Evolutionary conservation across 2,797 vertebrate genomes (phyloP).

Genomic region (Podarcis siculus): DNA sequence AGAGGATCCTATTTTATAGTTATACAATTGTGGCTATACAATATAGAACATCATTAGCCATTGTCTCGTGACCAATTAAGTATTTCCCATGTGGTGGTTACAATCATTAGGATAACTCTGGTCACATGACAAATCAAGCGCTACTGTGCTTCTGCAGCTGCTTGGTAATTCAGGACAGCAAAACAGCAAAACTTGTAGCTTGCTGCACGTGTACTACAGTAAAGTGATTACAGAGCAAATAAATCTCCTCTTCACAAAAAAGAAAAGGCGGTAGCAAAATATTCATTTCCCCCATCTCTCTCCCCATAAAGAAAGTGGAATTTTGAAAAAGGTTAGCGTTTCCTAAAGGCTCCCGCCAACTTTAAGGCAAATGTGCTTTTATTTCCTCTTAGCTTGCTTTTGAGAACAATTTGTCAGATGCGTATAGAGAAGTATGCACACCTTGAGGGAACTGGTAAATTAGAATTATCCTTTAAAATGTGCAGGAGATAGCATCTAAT

Average conservation of each 20-base stretch:
- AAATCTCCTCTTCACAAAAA: accelerated
- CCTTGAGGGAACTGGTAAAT: background rate
- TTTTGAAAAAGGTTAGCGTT: constrained; percentile 29
- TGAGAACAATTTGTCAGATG: background rate
- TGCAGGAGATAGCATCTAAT: background rate
- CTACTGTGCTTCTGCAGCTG: background rate
- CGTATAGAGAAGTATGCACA: background rate
- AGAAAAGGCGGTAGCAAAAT: too few species aligned
- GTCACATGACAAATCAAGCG: background rate
- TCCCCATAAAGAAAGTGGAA: background rate
- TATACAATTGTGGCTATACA: constrained; percentile 15
- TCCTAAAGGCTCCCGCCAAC: constrained; percentile 37
- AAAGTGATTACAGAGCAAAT: background rate
- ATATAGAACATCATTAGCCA: background rate
- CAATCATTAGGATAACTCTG: background rate
- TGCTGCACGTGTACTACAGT: background rate
- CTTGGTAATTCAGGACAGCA: background rate
- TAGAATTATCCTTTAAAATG: accelerated
- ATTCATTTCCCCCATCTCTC: accelerated
- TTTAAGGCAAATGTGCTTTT: constrained; percentile 12
- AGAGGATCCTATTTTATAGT: accelerated
- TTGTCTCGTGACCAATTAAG: background rate
- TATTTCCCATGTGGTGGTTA: background rate
- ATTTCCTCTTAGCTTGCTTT: constrained; percentile 25
- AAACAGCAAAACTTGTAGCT: background rate